A percentile compares a stretch with the other conserved stretches of the same genome.
These are phyloP conservation scores for Silurus asotus DNA, from an alignment of 2,113 vertebrate genomes.

Conservation along the genomic window DNA sequence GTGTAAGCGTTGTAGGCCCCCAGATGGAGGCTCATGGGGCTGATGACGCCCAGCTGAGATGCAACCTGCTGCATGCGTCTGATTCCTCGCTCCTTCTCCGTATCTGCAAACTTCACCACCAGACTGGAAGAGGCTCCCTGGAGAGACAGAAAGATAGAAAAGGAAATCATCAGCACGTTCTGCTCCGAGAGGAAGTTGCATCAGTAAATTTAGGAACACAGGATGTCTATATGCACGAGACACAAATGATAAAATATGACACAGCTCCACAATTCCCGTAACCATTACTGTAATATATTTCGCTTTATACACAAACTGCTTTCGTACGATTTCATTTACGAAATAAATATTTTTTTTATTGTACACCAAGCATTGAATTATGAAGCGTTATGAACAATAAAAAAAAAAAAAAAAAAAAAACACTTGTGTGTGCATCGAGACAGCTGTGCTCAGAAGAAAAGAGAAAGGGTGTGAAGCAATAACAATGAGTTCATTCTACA, in stretches of 20 bases:
- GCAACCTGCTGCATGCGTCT: constrained; percentile 95
- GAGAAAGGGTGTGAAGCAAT: constrained; percentile 25
- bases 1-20: constrained; percentile 94
- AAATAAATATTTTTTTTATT: neutral
- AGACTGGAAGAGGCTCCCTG: constrained; percentile 94
- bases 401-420: neutral
- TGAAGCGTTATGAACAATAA: neutral
- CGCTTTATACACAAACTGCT: neutral
- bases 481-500: constrained; percentile 29
- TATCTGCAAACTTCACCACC: constrained; percentile 95
- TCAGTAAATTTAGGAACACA: neutral
- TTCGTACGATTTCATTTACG: neutral
- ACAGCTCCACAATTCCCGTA: neutral
- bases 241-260: neutral
- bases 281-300: neutral
- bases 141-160: constrained; percentile 11
- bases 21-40: constrained; percentile 91
- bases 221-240: neutral
- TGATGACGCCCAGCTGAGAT: constrained; percentile 91
- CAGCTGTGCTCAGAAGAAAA: constrained; percentile 9
- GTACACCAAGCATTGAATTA: neutral
- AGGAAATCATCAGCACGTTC: neutral
- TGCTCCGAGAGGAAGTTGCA: neutral
- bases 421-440: neutral
- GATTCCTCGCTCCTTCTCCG: constrained; percentile 90